Conservation (phyloP, 2,113 vertebrate species). For the Apeltes quadracus region DNA sequence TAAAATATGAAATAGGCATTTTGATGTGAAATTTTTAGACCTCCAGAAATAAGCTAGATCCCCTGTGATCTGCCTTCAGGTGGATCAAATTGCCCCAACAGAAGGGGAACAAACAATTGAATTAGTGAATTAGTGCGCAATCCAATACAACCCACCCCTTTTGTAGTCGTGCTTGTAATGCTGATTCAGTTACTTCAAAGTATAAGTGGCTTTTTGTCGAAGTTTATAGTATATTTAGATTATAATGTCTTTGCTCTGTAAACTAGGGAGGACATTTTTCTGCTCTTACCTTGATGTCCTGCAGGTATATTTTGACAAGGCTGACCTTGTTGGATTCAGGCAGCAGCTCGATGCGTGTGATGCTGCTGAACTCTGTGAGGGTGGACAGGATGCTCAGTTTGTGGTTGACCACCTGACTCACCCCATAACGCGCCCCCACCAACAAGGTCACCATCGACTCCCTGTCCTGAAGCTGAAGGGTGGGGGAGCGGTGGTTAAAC, state of each 20-base stretch:
- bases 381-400: conserved; percentile 91
- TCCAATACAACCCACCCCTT: not conserved
- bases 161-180: conserved; percentile 5
- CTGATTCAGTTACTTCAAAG: conserved; percentile 13
- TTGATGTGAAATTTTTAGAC: not conserved
- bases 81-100: conserved; percentile 2
- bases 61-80: not conserved
- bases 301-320: conserved; percentile 94
- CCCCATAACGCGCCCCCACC: conserved; percentile 91
- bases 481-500: not conserved
- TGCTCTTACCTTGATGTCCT: conserved; percentile 91
- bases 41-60: not conserved
- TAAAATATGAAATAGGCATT: not conserved
- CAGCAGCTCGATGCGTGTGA: conserved; percentile 90
- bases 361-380: conserved; percentile 90
- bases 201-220: not conserved
- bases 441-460: conserved; percentile 91
- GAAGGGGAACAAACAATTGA: not conserved
- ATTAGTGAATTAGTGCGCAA: not conserved
- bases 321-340: conserved; percentile 93
- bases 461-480: conserved; percentile 90
- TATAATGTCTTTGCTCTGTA: not conserved
- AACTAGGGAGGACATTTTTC: not conserved
- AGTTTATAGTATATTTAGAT: not conserved
- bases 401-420: conserved; percentile 96